Evolutionary conservation across 2,888 invertebrate genomes (phyloP).

Genomic region (Oxystoma pomonae): DNA sequence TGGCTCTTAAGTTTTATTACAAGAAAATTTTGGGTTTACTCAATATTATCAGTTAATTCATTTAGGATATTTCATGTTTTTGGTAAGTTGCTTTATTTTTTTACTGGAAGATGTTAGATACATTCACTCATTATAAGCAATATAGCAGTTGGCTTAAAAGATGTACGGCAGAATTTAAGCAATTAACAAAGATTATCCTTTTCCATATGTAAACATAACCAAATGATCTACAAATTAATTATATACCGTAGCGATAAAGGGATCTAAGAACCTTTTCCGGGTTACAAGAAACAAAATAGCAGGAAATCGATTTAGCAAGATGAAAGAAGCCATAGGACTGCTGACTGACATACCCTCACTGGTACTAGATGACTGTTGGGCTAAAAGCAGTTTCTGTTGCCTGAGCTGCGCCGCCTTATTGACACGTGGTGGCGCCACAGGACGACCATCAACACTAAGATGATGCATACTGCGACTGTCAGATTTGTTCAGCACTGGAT

Average conservation of each 20-base stretch:
- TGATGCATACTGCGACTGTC: slow-evolving; percentile 49
- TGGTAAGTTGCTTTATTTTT: too few species aligned
- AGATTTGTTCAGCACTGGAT: slow-evolving; percentile 43
- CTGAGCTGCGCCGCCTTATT: slow-evolving; percentile 46
- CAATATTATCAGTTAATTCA: too few species aligned
- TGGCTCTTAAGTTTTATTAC: too few species aligned
- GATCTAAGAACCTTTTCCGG: background rate
- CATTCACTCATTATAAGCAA: too few species aligned
- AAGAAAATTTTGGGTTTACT: too few species aligned
- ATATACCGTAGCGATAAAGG: slow-evolving; percentile 2
- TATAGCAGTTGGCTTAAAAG: too few species aligned
- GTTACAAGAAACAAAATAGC: background rate
- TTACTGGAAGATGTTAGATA: too few species aligned
- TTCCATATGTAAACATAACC: too few species aligned
- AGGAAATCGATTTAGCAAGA: too few species aligned
- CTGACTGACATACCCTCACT: slow-evolving; percentile 45
- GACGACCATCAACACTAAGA: slow-evolving; percentile 39
- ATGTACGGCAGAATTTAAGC: too few species aligned
- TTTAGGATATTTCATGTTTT: too few species aligned
- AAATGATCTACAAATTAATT: background rate
- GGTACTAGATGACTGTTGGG: slow-evolving; percentile 39
- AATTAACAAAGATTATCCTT: too few species aligned
- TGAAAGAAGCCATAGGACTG: slow-evolving; percentile 15
- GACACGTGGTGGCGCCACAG: slow-evolving; percentile 39
- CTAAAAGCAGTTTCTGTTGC: slow-evolving; percentile 41